Conservation (phyloP, 2,113 vertebrate genomes). For the Agapornis roseicollis region DNA sequence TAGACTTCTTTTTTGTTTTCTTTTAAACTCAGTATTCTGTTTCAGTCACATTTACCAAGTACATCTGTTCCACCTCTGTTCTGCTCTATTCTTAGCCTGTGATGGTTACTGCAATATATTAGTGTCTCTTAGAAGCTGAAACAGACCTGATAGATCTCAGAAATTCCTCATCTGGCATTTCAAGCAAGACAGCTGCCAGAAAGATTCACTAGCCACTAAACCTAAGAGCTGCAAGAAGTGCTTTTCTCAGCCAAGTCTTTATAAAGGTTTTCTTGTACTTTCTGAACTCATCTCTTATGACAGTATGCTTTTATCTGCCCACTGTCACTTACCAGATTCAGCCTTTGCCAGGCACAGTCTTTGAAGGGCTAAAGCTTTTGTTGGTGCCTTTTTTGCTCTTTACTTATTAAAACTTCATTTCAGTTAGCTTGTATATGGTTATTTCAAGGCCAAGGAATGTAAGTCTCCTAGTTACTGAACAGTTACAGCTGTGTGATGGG, state of each 20-base stretch:
- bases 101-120: not conserved
- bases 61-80: not conserved
- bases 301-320: not conserved
- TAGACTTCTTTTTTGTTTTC: not conserved
- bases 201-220: constrained; percentile 9
- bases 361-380: not conserved
- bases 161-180: not conserved
- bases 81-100: not conserved
- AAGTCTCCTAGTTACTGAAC: not conserved
- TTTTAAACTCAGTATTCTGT: not conserved
- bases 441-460: not conserved
- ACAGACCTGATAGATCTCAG: not conserved
- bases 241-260: constrained; percentile 26
- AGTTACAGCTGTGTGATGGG: not conserved
- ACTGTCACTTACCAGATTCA: not conserved
- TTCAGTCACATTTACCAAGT: not conserved
- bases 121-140: not conserved
- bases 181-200: not conserved
- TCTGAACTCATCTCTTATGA: not conserved
- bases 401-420: not conserved
- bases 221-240: not conserved
- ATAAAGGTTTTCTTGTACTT: not conserved
- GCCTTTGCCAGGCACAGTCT: not conserved
- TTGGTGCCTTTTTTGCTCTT: not conserved
- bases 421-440: not conserved